Evolutionary conservation across 1,140 invertebrate species (phyloP), one percentile per base, ranked within the genome.

Genomic region (Ectropis grisescens): DNA sequence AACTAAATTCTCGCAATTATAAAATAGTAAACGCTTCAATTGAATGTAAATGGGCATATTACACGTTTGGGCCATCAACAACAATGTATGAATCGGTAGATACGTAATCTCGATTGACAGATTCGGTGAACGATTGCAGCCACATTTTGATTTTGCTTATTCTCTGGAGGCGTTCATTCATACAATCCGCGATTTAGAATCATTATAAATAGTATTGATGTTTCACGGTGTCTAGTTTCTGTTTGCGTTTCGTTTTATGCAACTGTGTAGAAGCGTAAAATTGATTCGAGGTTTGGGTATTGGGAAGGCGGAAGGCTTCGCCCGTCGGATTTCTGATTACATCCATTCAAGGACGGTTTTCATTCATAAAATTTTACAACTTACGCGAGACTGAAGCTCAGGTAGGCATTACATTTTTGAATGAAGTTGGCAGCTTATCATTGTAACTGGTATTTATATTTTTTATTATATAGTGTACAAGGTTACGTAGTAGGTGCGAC

Each of bases 221-320:
- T 40, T 43, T 54, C 48, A 56, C 56, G 29, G 46, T 47, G 12
- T 42, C 41, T 43, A 57, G 50, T 58, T 54, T 56, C 41, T 45
- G 50, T 54, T 59, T 51, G 39, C 56, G 58, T 50, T 50, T 29
- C 44, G 58, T 68, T 76, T 76, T 74, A 74, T 75, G 66, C 70
- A 80, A 76, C 56, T 56, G 64, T 47, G 59, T 52, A 40, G 49
- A 43, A 38, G 62, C 68, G 62, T 80, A 44, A 76, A 80, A 80
- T 80, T 76, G 70, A 62, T 71, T 66, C 49, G 44, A 37, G 37
- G 30, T 39, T 34, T 31, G 15, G 32, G 46, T 43, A 58, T 55
- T 42, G 40, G 43, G 35, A 34, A 54, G 47, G 52, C 59, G 66
- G 75, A 71, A 76, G 66, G 59, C 40, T 58, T 41, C 47, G 38